These are phyloP conservation scores for Lordiphosa stackelbergi DNA, from an alignment of 1,140 invertebrate species.

Conservation along the genomic window DNA sequence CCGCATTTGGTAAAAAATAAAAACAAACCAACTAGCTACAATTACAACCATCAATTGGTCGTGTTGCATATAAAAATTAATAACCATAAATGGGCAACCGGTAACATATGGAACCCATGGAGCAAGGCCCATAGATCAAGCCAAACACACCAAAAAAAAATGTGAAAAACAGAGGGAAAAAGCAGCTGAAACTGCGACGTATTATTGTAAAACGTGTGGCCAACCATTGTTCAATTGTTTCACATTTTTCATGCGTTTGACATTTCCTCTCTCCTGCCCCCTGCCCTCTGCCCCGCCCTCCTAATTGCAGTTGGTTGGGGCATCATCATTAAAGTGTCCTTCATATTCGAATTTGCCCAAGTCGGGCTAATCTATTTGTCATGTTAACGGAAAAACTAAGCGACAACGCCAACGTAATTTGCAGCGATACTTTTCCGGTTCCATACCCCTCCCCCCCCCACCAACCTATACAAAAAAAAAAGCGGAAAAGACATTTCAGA, in stretches of 20 bases:
- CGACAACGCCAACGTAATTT: slow-evolving; percentile 66
- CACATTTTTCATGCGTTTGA: slow-evolving; percentile 66
- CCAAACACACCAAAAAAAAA: slow-evolving; percentile 4
- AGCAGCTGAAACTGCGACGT: slow-evolving; percentile 20
- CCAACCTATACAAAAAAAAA: too few relatives aligned
- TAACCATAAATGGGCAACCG: slow-evolving; percentile 55
- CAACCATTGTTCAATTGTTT: slow-evolving; percentile 19
- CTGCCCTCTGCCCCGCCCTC: slow-evolving; percentile 11
- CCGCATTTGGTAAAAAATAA: too few relatives aligned
- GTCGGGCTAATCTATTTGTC: slow-evolving; percentile 65
- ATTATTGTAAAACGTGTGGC: slow-evolving; percentile 66
- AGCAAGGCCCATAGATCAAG: slow-evolving; percentile 43
- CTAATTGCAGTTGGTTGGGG: slow-evolving; percentile 44
- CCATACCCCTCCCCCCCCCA: neutral
- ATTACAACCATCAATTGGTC: slow-evolving; percentile 62
- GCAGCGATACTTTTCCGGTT: slow-evolving; percentile 59
- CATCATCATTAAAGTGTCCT: slow-evolving; percentile 59
- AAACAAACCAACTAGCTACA: slow-evolving; percentile 24
- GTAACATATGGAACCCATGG: slow-evolving; percentile 45
- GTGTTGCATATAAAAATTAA: slow-evolving; percentile 63
- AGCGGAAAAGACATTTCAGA: slow-evolving; percentile 68
- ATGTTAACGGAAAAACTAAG: slow-evolving; percentile 61
- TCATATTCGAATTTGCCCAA: slow-evolving; percentile 9
- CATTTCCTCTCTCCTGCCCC: slow-evolving; percentile 21
- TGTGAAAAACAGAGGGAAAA: neutral